phyloP scores from a whole-genome alignment of 2,888 invertebrate genomes.

The Microctonus brassicae region DNA sequence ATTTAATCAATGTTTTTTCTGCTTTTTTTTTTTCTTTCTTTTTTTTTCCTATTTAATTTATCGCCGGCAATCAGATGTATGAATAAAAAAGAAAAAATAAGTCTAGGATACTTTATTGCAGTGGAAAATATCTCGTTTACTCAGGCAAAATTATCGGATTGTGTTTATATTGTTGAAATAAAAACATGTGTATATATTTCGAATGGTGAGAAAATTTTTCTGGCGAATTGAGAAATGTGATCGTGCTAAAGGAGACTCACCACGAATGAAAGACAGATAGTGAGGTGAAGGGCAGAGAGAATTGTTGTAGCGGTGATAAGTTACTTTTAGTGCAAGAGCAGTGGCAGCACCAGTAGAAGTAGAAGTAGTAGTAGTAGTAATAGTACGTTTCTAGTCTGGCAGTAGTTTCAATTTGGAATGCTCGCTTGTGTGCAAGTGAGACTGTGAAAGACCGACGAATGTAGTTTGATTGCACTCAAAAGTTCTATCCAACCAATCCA shows the following conservation, averaged over 20 bases:
- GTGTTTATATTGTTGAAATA: background rate
- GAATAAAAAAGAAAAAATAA: too few relatives aligned
- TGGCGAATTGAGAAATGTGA: constrained; percentile 26
- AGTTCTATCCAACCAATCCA: background rate
- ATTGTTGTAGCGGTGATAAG: background rate
- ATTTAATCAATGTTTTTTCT: background rate
- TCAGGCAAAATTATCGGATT: constrained; percentile 1
- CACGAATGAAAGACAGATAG: background rate
- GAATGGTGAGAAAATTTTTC: background rate
- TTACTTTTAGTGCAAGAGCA: background rate
- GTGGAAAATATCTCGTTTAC: background rate
- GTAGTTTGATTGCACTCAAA: constrained; percentile 30
- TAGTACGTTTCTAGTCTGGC: background rate
- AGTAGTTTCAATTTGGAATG: constrained; percentile 23
- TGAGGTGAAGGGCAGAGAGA: background rate
- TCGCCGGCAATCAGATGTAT: too few relatives aligned
- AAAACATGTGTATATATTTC: background rate
- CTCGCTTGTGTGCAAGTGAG: constrained; percentile 5
- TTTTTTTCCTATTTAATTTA: too few relatives aligned
- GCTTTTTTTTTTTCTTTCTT: background rate
- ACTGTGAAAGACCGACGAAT: background rate
- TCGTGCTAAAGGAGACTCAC: constrained; percentile 10
- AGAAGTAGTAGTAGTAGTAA: background rate
- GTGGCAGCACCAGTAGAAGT: background rate
- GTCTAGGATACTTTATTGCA: background rate